Evolutionary conservation across 2,888 invertebrate genomes (phyloP).

Genomic region (Margaritifera margaritifera): DNA sequence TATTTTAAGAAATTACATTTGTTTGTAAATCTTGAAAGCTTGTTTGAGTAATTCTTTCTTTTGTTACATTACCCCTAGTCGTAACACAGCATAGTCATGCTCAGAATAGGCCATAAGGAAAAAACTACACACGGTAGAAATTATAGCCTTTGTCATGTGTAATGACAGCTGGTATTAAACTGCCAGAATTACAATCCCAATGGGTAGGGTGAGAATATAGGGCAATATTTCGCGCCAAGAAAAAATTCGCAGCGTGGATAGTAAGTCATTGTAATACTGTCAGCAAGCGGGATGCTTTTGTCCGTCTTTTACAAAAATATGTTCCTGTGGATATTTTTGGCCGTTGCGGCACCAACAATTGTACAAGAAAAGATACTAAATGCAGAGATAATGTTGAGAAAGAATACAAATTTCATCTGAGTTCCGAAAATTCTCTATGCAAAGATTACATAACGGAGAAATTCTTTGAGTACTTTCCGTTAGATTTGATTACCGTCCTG

Average conservation of each 20-base stretch:
- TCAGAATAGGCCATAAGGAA: too few species aligned
- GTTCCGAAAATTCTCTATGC: slow-evolving; percentile 66
- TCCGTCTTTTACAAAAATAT: slow-evolving; percentile 25
- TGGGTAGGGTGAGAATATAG: slow-evolving; percentile 7
- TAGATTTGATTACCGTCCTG: slow-evolving; percentile 60
- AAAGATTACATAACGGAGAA: slow-evolving; percentile 66
- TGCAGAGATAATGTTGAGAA: slow-evolving; percentile 13
- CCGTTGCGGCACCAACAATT: slow-evolving; percentile 22
- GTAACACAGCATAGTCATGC: too few species aligned
- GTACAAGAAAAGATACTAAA: neutral
- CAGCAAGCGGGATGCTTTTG: slow-evolving; percentile 37
- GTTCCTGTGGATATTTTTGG: slow-evolving; percentile 43
- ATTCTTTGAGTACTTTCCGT: slow-evolving; percentile 47
- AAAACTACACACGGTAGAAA: too few species aligned
- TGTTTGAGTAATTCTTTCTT: too few species aligned
- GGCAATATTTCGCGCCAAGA: slow-evolving; percentile 18
- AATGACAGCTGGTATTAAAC: too few species aligned
- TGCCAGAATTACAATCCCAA: too few species aligned
- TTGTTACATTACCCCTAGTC: too few species aligned
- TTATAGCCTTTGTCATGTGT: too few species aligned
- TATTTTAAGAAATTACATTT: too few species aligned
- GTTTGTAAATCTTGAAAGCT: too few species aligned
- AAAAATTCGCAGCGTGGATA: slow-evolving; percentile 39
- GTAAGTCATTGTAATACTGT: slow-evolving; percentile 43
- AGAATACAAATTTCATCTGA: slow-evolving; percentile 59